Base-by-base conservation (phyloP, 2,113 vertebrate genomes). In the Crotalus horridus region DNA sequence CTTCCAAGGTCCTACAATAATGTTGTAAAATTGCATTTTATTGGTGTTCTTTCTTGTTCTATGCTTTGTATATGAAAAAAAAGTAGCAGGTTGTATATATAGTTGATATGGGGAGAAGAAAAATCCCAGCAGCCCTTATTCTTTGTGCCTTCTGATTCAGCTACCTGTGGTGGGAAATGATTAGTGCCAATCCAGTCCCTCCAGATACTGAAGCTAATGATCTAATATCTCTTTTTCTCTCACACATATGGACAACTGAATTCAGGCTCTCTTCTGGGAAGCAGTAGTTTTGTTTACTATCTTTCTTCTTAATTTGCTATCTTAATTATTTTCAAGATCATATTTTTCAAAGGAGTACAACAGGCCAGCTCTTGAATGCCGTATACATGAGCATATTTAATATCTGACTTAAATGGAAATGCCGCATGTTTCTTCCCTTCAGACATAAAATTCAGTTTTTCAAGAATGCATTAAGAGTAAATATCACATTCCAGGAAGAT, bases 391-490 rank as follows among this genome's bases (percentile, higher is more conserved):
- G 58, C 17, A 58, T 46, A 86, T 3, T 86, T 85, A 89, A 56
- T 85, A 54, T 46, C 12, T 43, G 23, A 86, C 24, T 91, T 64
- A 55, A 85, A 23, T 20, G 46, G 33, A 91, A 33, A 55, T 85
- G 12, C 33, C 85, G 7, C 58, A 53, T 91, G 53, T 29, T 88
- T 29, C 29, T 43, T 58, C 58, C 48, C 9, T 8, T 56, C 48
- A 21, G 74, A 81, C 17, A 21, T n/a, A 89, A 48, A 91, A 46
- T 85, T 89, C 74, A 17, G 33, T 4, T 23, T 93, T 69, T 89
- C 43, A 94, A 86, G 56, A 88, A 88, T 54, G 59, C 54, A 91
- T 88, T 85, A 85, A 58, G 43, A 81, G 6, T 26, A 91, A 93
- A 88, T 93, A 85, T 43, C 39, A 46, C 26, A 88, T 46, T 59